phyloP scores from a whole-genome alignment of 2,888 invertebrate genomes.

The Sisyra terminalis region DNA sequence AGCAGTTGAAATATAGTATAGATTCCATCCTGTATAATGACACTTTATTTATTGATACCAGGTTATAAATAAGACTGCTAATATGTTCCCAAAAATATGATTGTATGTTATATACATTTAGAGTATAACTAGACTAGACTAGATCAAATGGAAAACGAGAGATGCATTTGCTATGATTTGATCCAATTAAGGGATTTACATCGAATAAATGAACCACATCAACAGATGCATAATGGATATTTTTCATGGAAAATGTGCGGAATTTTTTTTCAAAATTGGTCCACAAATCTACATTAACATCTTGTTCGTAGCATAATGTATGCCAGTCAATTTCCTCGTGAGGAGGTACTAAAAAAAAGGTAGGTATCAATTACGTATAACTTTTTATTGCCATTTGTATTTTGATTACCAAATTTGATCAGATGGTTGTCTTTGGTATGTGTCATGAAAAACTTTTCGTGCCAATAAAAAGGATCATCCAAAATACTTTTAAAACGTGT shows the following conservation, averaged over 20 bases:
- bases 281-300: background rate
- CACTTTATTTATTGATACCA: no score
- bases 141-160: no score
- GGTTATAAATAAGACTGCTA: no score
- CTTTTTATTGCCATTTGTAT: background rate
- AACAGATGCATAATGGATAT: background rate
- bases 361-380: no score
- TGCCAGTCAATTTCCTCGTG: constrained; percentile 4
- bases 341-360: background rate
- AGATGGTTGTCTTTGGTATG: background rate
- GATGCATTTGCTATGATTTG: no score
- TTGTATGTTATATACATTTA: no score
- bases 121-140: no score
- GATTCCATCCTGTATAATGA: no score
- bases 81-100: no score
- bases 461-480: background rate
- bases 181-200: no score
- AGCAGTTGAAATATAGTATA: no score
- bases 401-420: background rate
- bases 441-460: background rate
- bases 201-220: constrained; percentile 1
- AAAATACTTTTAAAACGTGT: background rate
- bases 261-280: background rate
- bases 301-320: background rate
- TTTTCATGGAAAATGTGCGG: background rate